phyloP scores from a whole-genome alignment of 2,797 vertebrate species.

The Toxotes lorentzi region DNA sequence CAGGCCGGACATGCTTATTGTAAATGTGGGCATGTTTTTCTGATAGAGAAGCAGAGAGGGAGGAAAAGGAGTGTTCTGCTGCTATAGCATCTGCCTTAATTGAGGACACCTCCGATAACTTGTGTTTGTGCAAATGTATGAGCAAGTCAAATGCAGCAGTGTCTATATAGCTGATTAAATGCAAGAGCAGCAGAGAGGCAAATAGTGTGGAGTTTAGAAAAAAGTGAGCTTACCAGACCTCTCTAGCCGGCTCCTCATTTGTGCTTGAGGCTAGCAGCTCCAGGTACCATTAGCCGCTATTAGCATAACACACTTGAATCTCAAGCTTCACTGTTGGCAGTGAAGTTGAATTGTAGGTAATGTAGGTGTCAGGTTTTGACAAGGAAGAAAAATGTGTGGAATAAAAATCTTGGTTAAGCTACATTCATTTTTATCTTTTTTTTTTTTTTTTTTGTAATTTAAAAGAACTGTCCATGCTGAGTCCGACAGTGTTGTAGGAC shows the following conservation, averaged over 20 bases:
- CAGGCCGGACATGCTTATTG: slow-evolving; percentile 31
- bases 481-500: neutral
- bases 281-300: neutral
- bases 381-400: neutral
- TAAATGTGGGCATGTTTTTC: slow-evolving; percentile 15
- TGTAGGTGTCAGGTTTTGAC: neutral
- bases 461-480: neutral
- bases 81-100: slow-evolving; percentile 1
- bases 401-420: neutral
- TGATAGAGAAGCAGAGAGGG: neutral
- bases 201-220: neutral
- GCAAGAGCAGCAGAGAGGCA: neutral
- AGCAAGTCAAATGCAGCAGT: slow-evolving; percentile 14
- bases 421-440: neutral
- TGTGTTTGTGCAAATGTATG: neutral
- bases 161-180: slow-evolving; percentile 11
- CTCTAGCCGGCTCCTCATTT: neutral
- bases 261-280: neutral
- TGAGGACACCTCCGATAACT: slow-evolving; percentile 16
- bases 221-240: neutral
- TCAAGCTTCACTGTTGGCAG: neutral
- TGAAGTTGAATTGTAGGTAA: neutral
- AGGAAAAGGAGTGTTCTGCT: neutral
- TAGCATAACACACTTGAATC: neutral
- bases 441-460: slow-evolving; percentile 2